Evolutionary conservation across 1,140 invertebrate genomes (phyloP).

Genomic region (Agraylea sexmaculata): DNA sequence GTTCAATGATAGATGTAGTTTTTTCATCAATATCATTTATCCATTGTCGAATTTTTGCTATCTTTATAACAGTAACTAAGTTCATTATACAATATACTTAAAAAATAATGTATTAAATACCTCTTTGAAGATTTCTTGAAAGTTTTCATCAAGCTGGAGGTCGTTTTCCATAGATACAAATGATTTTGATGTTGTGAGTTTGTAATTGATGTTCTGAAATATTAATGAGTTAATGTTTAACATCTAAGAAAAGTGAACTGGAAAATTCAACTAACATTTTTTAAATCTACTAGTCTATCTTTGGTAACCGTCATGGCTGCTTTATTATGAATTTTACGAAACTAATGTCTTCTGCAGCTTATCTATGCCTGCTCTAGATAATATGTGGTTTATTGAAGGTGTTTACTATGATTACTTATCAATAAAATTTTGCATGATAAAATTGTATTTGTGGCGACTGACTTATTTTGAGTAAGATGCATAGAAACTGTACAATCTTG

Average conservation of each 20-base stretch:
- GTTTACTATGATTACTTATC: no score
- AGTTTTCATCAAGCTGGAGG: conserved; percentile 28
- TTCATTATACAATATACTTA: conserved; percentile 5
- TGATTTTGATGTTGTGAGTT: conserved; percentile 7
- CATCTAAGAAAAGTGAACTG: neutral
- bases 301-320: no score
- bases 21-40: conserved; percentile 39
- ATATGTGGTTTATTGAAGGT: no score
- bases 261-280: conserved; percentile 6
- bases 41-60: conserved; percentile 38
- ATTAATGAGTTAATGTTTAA: conserved; percentile 1
- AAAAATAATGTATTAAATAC: conserved; percentile 26
- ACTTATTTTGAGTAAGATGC: no score
- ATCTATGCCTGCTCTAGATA: no score
- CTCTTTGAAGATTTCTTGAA: conserved; percentile 32
- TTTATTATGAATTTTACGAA: no score
- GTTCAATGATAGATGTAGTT: conserved; percentile 38
- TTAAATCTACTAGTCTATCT: conserved; percentile 18
- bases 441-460: no score
- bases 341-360: no score
- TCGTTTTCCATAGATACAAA: conserved; percentile 23
- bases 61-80: conserved; percentile 27
- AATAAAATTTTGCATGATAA: no score
- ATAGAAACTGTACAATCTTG: no score
- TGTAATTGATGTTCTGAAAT: conserved; percentile 9